These are phyloP conservation scores for Lagopus muta DNA, from an alignment of 2,113 vertebrate genomes.

Conservation along the genomic window DNA sequence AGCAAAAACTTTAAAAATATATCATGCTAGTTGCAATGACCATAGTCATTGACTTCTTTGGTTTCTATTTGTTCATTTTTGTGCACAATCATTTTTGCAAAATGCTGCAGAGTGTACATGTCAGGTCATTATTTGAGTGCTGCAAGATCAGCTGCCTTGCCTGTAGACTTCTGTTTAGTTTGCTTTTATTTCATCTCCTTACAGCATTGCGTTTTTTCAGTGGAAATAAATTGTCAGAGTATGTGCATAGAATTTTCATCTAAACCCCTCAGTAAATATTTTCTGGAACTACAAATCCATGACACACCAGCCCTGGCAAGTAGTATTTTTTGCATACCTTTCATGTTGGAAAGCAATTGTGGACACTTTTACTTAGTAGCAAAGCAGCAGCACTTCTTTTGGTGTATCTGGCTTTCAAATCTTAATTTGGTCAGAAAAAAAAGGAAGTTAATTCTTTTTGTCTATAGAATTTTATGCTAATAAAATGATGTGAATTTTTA, in stretches of 20 bases:
- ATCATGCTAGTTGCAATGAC: neutral
- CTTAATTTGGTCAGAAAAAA: neutral
- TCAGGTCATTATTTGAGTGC: constrained; percentile 30
- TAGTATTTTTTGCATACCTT: neutral
- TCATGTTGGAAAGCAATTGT: neutral
- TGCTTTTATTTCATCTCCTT: constrained; percentile 41
- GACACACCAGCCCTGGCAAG: neutral
- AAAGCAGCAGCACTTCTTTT: neutral
- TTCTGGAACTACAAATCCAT: constrained; percentile 15
- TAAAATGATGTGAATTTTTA: constrained; percentile 1
- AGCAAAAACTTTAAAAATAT: neutral
- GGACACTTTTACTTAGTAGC: constrained; percentile 9
- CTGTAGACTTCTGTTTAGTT: constrained; percentile 38
- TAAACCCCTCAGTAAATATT: constrained; percentile 18
- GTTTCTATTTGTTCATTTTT: constrained; percentile 11
- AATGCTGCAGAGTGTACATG: neutral
- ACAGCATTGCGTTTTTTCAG: neutral
- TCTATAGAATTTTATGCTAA: constrained; percentile 22
- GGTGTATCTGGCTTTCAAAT: constrained; percentile 18
- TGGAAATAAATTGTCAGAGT: constrained; percentile 37
- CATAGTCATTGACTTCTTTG: neutral
- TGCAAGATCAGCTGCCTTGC: constrained; percentile 13
- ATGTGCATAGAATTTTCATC: constrained; percentile 9
- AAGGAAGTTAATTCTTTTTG: neutral
- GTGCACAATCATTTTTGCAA: neutral